phyloP scores from a whole-genome alignment of 2,797 vertebrate genomes.

The Spinibarbus caldwelli region DNA sequence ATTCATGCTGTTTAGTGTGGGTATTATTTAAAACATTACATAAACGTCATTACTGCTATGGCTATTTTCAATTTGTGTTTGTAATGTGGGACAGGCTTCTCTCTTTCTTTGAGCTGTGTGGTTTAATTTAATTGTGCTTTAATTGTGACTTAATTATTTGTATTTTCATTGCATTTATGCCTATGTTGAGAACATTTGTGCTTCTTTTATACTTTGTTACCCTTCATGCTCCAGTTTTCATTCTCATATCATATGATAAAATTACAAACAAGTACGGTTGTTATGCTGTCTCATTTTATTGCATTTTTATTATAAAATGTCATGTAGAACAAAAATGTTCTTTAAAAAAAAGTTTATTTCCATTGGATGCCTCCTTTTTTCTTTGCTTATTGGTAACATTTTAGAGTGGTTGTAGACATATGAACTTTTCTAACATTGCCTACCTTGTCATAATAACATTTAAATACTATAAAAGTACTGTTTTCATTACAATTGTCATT shows the following conservation, averaged over 20 bases:
- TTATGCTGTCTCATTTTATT: not conserved
- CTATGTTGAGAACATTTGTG: not conserved
- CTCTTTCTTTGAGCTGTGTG: not conserved
- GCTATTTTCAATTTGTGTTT: not conserved
- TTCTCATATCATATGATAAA: not conserved
- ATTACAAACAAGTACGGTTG: slow-evolving; percentile 2
- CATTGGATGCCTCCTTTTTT: not conserved
- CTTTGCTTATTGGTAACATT: not conserved
- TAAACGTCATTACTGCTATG: not conserved
- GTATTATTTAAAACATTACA: slow-evolving; percentile 7
- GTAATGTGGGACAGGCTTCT: not conserved
- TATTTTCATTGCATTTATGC: too few species aligned
- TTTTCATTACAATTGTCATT: not conserved
- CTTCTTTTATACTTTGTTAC: not conserved
- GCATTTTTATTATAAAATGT: not conserved
- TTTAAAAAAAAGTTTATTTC: not conserved
- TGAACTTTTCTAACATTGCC: not conserved
- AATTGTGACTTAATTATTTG: not conserved
- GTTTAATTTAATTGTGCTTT: not conserved
- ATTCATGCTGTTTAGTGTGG: too few species aligned
- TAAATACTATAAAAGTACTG: not conserved
- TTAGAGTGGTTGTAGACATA: not conserved
- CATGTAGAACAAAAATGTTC: not conserved
- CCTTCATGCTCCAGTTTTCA: not conserved
- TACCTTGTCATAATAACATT: not conserved